Evolutionary conservation across 2,113 vertebrate species (phyloP).

Genomic region (Pelmatolapia mariae): DNA sequence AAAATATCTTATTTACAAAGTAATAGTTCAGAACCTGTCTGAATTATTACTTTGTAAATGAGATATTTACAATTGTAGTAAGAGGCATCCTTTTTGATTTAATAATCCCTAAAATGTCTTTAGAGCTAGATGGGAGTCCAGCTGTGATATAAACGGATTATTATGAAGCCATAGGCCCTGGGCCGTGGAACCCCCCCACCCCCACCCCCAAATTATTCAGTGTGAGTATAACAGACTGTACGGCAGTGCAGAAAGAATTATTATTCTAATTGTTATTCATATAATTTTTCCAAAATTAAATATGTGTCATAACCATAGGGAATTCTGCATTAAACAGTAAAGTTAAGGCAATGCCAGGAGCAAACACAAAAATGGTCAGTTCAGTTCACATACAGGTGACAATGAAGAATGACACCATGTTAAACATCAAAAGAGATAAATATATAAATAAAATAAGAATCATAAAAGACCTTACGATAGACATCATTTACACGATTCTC

Average conservation of each 20-base stretch:
- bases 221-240: neutral
- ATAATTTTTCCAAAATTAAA: neutral
- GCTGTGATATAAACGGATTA: neutral
- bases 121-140: neutral
- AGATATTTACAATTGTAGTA: neutral
- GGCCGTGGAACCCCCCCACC: rapidly evolving
- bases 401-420: neutral
- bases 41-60: too few species aligned
- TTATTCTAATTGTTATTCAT: neutral
- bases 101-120: neutral
- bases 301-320: neutral
- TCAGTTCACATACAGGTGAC: neutral
- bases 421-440: neutral
- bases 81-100: neutral
- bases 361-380: neutral
- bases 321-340: neutral
- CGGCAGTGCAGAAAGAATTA: neutral
- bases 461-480: neutral
- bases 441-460: neutral
- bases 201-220: neutral
- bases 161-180: neutral
- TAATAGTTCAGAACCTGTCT: neutral
- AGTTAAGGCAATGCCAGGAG: neutral
- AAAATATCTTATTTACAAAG: neutral
- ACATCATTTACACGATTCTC: neutral